Evolutionary conservation across 2,797 vertebrate genomes (phyloP).

Genomic region (Novumbra hubbsi): DNA sequence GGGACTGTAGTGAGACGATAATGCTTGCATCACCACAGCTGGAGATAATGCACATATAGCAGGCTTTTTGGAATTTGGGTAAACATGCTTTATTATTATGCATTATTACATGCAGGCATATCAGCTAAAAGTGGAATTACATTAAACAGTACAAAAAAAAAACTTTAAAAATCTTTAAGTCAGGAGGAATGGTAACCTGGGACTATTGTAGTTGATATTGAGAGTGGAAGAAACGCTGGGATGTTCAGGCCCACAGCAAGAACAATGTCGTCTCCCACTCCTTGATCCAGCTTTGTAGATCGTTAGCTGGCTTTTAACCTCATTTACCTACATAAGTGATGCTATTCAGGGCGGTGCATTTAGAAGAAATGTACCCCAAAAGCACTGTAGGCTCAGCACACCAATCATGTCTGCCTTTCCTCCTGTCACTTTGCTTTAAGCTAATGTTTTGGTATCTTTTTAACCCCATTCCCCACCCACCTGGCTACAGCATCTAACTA

Average conservation of each 20-base stretch:
- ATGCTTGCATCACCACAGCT: too few relatives aligned
- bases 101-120: neutral
- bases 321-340: neutral
- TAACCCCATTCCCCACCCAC: too few relatives aligned
- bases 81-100: neutral
- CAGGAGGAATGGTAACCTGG: neutral
- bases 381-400: neutral
- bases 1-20: neutral
- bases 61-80: neutral
- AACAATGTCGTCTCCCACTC: neutral
- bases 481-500: too few relatives aligned
- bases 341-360: neutral
- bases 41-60: neutral
- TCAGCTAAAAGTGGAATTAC: neutral
- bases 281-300: neutral
- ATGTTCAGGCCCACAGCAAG: neutral
- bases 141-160: neutral
- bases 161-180: neutral
- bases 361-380: neutral
- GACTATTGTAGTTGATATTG: neutral
- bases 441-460: too few relatives aligned
- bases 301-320: neutral
- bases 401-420: neutral
- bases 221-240: neutral
- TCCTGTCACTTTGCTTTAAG: too few relatives aligned